phyloP scores from a whole-genome alignment of 2,113 vertebrate genomes.

The Chitala chitala region DNA sequence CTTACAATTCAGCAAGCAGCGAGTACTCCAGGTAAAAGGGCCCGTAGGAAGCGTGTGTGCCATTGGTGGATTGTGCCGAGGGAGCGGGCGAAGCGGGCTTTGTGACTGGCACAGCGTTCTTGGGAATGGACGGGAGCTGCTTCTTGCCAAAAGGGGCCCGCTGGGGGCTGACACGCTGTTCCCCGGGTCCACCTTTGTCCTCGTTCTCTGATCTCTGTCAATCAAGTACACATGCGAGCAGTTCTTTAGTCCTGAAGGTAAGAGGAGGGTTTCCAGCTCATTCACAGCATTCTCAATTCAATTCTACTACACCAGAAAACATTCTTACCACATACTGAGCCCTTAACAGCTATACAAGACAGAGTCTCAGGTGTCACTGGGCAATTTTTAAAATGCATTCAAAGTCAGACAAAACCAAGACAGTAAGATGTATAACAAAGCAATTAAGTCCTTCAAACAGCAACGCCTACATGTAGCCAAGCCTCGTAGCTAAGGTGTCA shows the following conservation, averaged over 20 bases:
- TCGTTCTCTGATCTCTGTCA: slow-evolving; percentile 79
- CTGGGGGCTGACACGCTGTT: slow-evolving; percentile 79
- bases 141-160: slow-evolving; percentile 77
- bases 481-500: not conserved
- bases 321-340: not conserved
- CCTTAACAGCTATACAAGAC: no score
- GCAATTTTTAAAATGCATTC: slow-evolving; percentile 11
- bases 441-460: not conserved
- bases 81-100: slow-evolving; percentile 75
- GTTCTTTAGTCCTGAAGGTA: no score
- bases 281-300: not conserved
- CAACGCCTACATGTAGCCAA: not conserved
- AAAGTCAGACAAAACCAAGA: not conserved
- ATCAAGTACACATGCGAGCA: not conserved
- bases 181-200: slow-evolving; percentile 71
- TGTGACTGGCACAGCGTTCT: slow-evolving; percentile 83
- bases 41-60: slow-evolving; percentile 91
- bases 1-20: slow-evolving; percentile 94
- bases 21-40: slow-evolving; percentile 98
- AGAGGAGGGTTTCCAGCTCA: not conserved
- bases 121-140: slow-evolving; percentile 90
- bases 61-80: slow-evolving; percentile 78
- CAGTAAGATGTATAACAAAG: not conserved
- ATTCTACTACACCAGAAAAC: not conserved
- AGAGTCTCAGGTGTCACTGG: no score